Conservation (phyloP, 2,113 vertebrate genomes). For the Catharus minimus region DNA sequence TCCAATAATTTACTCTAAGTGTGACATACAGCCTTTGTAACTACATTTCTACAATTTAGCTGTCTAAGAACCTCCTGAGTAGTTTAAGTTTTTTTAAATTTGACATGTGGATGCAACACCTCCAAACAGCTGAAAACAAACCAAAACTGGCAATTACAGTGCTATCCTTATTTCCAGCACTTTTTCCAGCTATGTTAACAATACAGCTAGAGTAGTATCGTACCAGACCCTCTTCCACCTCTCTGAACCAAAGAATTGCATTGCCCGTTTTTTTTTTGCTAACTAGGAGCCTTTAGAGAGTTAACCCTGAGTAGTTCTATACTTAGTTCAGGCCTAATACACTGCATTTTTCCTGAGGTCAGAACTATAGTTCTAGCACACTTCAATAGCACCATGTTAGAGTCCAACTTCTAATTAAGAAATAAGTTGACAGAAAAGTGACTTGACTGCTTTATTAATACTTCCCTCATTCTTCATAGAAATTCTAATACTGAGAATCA, state of each 20-base stretch:
- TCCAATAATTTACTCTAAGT: background rate
- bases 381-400: background rate
- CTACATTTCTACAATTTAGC: background rate
- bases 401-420: background rate
- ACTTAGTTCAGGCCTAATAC: background rate
- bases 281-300: background rate
- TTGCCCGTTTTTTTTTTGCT: background rate
- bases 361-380: background rate
- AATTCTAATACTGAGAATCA: background rate
- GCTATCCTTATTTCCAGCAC: background rate
- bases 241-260: background rate
- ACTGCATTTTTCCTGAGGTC: background rate
- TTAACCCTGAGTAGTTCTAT: background rate
- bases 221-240: background rate
- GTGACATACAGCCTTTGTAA: background rate
- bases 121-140: background rate
- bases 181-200: background rate
- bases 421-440: background rate
- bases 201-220: background rate
- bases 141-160: background rate
- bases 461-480: background rate
- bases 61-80: background rate
- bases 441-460: background rate
- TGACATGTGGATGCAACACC: background rate
- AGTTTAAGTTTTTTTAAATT: background rate